These are phyloP conservation scores for Bufo bufo DNA, from an alignment of 2,113 vertebrate species.

Conservation along the genomic window DNA sequence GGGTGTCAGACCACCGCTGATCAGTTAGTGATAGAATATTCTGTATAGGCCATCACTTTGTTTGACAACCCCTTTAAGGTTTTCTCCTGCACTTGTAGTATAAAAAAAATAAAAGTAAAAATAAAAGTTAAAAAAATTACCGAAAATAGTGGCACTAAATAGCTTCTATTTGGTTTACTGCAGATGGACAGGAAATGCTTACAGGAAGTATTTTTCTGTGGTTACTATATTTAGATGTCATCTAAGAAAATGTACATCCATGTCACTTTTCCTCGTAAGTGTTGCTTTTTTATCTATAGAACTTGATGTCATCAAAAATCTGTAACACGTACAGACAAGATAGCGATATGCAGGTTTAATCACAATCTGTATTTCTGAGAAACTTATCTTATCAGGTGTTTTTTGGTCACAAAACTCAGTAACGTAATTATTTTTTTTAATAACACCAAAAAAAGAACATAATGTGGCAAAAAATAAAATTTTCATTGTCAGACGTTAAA, in stretches of 20 bases:
- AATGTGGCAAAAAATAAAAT: neutral
- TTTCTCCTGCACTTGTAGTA: no score
- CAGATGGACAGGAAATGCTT: neutral
- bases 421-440: neutral
- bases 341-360: neutral
- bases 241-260: neutral
- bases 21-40: no score
- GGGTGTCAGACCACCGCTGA: no score
- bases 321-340: neutral
- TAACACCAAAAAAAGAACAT: no score
- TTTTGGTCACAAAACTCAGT: neutral
- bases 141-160: no score
- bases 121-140: no score
- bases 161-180: no score
- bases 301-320: neutral
- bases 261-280: neutral
- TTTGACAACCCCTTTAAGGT: no score
- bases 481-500: neutral
- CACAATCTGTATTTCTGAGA: neutral
- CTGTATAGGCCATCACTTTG: no score
- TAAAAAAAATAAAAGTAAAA: no score
- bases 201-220: neutral
- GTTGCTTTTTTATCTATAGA: neutral
- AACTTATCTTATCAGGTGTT: neutral
- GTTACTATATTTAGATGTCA: neutral